Evolutionary conservation across 2,113 vertebrate genomes (phyloP), one percentile per base, ranked within the genome.

Genomic region (Campylomormyrus tamandua): DNA sequence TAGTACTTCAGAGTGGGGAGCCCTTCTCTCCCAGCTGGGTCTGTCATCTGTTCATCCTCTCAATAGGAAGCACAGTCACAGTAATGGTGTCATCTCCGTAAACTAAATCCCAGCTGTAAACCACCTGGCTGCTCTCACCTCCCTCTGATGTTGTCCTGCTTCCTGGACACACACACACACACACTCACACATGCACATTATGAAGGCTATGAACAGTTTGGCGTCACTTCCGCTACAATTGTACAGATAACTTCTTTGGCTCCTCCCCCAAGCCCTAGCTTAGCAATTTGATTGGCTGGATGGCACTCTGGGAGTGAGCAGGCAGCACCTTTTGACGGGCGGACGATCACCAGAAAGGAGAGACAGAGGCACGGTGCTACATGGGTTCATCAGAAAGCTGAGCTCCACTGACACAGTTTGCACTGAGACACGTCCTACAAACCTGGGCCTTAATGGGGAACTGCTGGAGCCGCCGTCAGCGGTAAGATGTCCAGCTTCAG

Each of bases 381-480:
- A 86, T 70, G 89, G 58, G 83, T 52, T 83, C 50, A 89, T 39
- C 87, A 21, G 92, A 93, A 94, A 93, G 93, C 49, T 56, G 83
- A 80, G 56, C 8, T 39, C 62, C 95, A 94, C 92, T 91, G 94
- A 95, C 94, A 93, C 62, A 96, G 93, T 93, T 92, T 92, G 94
- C 93, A 92, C 94, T 93, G 95, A 93, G 93, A 91, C 93, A 39
- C 85, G 2, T 53, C 85, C 85, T 56, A 42, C n/a, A 9, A 19
- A 53, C 50, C 8, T 2, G 93, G 93, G 92, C 93, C 95, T 94
- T 96, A 93, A 97, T 99, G 97, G 98, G 98, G 92, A 98, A 94
- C 95, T 99, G 98, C 95, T 95, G 98, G 95, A 98, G 97, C 94
- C 95, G 97, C 90, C 96, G 97, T 93, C 97, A 96, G 92, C 94